These are phyloP conservation scores for Eristalis tenax DNA, from an alignment of 2,888 invertebrate species.

Conservation along the genomic window DNA sequence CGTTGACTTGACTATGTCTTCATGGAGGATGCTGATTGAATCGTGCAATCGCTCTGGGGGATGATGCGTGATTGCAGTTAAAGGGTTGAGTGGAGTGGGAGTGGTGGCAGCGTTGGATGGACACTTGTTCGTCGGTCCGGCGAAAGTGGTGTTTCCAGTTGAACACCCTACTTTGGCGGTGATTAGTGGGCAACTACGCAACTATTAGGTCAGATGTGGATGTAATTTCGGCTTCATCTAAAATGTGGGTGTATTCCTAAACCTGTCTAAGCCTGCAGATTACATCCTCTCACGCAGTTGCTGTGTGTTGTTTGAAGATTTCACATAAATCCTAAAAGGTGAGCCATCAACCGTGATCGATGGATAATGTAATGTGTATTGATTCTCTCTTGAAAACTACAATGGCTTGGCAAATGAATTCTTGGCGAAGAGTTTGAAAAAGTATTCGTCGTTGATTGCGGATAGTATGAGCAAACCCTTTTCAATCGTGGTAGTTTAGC, in stretches of 20 bases:
- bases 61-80: not conserved
- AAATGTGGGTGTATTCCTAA: not conserved
- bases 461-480: too few species aligned
- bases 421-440: too few species aligned
- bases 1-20: conserved; percentile 35
- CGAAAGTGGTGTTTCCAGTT: not conserved
- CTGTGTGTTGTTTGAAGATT: not conserved
- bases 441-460: too few species aligned
- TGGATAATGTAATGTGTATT: too few species aligned
- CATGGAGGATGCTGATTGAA: not conserved
- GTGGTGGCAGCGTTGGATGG: not conserved
- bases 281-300: not conserved
- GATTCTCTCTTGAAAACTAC: too few species aligned
- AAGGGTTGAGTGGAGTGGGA: not conserved
- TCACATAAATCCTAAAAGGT: too few species aligned
- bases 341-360: too few species aligned
- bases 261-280: not conserved
- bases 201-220: not conserved
- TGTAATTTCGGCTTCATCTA: not conserved
- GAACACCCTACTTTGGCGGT: not conserved
- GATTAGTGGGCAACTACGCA: not conserved
- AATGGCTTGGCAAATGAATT: too few species aligned
- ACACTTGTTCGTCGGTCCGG: not conserved
- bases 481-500: too few species aligned
- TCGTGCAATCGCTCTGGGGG: not conserved